A percentile compares a stretch with the other conserved stretches of the same genome.
Conservation (phyloP, 2,888 invertebrate species). For the Drosophila mimica region DNA sequence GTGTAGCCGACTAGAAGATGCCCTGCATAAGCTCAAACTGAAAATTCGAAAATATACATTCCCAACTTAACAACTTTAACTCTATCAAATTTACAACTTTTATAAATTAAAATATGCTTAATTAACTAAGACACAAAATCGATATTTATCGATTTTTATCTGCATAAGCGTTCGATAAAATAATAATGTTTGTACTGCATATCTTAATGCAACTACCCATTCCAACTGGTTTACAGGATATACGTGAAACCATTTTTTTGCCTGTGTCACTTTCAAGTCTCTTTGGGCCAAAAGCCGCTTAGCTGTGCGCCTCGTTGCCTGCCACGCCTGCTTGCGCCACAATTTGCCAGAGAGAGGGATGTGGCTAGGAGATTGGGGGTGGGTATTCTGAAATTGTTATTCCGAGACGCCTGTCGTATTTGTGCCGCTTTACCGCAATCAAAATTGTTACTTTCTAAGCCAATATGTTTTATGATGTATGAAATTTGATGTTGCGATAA, state of each 20-base stretch:
- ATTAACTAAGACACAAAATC: neutral
- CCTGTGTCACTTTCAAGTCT: constrained; percentile 39
- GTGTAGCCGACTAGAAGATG: neutral
- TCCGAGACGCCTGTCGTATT: constrained; percentile 42
- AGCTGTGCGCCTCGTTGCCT: constrained; percentile 63
- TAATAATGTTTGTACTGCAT: neutral
- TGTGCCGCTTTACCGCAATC: constrained; percentile 76
- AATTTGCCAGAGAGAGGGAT: constrained; percentile 4
- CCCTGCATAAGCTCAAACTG: neutral
- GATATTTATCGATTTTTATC: neutral
- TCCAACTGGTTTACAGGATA: neutral
- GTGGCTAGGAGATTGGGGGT: neutral
- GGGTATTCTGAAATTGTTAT: constrained; percentile 52
- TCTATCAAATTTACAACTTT: neutral
- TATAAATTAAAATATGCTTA: neutral
- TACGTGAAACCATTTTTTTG: constrained; percentile 21
- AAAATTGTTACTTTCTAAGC: constrained; percentile 82
- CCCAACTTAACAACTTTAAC: neutral
- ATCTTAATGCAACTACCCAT: neutral
- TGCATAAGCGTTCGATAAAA: neutral
- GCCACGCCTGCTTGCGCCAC: constrained; percentile 57
- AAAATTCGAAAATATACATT: neutral
- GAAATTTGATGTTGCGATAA: constrained; percentile 83
- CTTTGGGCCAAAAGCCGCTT: constrained; percentile 39
- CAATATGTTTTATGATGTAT: constrained; percentile 83